Evolutionary conservation across 1,140 invertebrate species (phyloP), one percentile per base, ranked within the genome.

Genomic region (Drosophila hydei): DNA sequence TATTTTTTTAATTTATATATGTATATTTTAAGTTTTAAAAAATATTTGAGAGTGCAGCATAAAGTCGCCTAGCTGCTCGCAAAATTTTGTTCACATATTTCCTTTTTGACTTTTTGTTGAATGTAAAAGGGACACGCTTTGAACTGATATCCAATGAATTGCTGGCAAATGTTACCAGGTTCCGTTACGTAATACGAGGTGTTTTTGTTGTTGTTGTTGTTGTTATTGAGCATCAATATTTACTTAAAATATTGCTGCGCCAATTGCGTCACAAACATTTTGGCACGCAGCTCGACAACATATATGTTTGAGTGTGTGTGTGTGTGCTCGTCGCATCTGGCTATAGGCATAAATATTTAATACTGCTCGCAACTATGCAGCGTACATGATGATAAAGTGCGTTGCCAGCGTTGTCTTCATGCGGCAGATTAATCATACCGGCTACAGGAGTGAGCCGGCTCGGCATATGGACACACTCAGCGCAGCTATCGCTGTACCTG

Each of bases 381-480:
- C 27, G 55, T 18, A 51, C 52, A 71, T 59, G 67, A 75, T 88
- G 81, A 87, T 78, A 77, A 88, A 87, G 83, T 88, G 78, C 79
- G 83, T 76, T 75, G 43, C 54, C 54, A 63, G 65, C 69, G 50
- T 70, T 72, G 78, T 69, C 65, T 73, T 73, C 54, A 63, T 71
- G 47, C 50, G 75, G 68, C 78, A 87, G 83, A 87, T 88, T 87
- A 87, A 87, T 87, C 83, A 87, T 79, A 73, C 60, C 65, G 38
- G 27, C 56, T 52, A 63, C 27, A 62, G 38, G 27, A 8, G 9
- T 33, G 30, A 33, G 30, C 9, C 12, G 30, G 30, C 9, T 33
- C 11, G 23, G 16, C 25, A 65, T 64, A 67, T 70, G 43, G 40
- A 47, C 63, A 52, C 63, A 75, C 18, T 25, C 62, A 67, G 51